phyloP scores from a whole-genome alignment of 2,888 invertebrate genomes.

The Stratiomys singularior region DNA sequence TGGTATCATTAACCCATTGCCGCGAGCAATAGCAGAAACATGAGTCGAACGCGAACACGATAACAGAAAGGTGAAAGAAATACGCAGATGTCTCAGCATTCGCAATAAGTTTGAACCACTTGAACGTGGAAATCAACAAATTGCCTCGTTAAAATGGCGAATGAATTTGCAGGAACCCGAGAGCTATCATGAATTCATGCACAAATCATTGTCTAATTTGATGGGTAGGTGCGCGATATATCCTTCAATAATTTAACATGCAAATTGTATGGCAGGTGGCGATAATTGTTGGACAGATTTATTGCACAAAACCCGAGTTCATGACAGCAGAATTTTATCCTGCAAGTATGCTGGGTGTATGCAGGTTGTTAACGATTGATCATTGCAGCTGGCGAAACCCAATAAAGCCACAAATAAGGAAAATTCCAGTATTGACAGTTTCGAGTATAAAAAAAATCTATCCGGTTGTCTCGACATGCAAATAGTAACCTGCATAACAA shows the following conservation, averaged over 20 bases:
- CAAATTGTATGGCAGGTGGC: neutral
- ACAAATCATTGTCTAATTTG: constrained; percentile 33
- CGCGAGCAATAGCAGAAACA: neutral
- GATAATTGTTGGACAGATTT: constrained; percentile 3
- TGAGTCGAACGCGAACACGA: neutral
- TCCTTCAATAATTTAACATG: neutral
- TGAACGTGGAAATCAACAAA: neutral
- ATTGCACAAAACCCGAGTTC: neutral
- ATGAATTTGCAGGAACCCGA: neutral
- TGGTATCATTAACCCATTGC: constrained; percentile 10
- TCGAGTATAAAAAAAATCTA: too few relatives aligned
- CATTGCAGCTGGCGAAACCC: too few relatives aligned
- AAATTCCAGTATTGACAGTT: too few relatives aligned
- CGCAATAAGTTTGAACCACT: neutral
- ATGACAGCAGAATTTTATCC: too few relatives aligned
- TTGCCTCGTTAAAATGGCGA: neutral
- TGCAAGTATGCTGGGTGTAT: too few relatives aligned
- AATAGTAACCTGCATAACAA: too few relatives aligned
- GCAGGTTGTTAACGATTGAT: too few relatives aligned
- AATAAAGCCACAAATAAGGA: too few relatives aligned
- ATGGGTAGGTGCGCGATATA: constrained; percentile 17
- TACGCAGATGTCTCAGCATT: neutral
- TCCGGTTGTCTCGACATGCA: too few relatives aligned
- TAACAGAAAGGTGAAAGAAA: neutral
- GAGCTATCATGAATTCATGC: constrained; percentile 18